These are phyloP conservation scores for Gonatopus flavifemur DNA, from an alignment of 1,140 invertebrate species.

Conservation along the genomic window DNA sequence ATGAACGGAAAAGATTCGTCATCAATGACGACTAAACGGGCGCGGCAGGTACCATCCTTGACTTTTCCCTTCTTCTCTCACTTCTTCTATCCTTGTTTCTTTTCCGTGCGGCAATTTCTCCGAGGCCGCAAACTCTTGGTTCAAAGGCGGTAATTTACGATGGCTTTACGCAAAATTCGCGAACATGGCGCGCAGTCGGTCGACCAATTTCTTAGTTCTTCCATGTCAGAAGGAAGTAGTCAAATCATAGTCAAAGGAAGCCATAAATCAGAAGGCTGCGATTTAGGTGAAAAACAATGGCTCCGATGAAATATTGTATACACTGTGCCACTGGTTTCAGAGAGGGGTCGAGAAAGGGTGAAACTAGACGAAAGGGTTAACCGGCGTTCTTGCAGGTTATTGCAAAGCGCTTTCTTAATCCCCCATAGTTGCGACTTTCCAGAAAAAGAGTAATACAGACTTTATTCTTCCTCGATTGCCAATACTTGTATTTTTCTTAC, in stretches of 20 bases:
- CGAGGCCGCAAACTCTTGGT: conserved; percentile 2
- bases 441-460: too few species aligned
- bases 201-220: too few species aligned
- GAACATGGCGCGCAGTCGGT: conserved; percentile 4
- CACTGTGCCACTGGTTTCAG: too few species aligned
- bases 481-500: too few species aligned
- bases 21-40: background rate
- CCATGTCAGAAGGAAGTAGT: too few species aligned
- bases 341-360: conserved; percentile 7
- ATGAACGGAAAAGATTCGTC: background rate
- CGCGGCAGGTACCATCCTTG: too few species aligned
- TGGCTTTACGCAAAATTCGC: conserved; percentile 37
- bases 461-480: too few species aligned
- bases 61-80: background rate
- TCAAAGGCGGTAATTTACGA: conserved; percentile 37
- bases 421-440: too few species aligned
- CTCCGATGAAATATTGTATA: conserved; percentile 28
- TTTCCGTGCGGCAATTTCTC: conserved; percentile 6
- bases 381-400: background rate
- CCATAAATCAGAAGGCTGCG: conserved; percentile 33
- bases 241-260: fast-evolving
- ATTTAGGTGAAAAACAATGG: conserved; percentile 23
- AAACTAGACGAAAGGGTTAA: conserved; percentile 16
- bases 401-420: too few species aligned
- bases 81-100: background rate